Evolutionary conservation across 2,888 invertebrate species (phyloP), one percentile per base, ranked within the genome.

Genomic region (Chrysodeixis includens): DNA sequence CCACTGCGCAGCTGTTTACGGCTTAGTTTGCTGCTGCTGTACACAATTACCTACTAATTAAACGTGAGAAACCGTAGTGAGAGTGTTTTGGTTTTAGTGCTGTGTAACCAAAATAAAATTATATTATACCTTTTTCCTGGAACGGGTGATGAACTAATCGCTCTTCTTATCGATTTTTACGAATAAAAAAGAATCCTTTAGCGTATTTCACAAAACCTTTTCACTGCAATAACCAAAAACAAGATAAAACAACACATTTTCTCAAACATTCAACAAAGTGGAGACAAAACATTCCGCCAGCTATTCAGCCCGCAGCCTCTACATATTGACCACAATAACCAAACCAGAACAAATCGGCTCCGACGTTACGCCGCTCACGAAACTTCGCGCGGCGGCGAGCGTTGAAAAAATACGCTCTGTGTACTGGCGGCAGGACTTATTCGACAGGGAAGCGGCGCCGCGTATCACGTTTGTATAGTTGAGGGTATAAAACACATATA

Each of bases 281-380:
- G 3, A n/a, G 40, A 40, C 40, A 40, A 40, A 4, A n/a, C n/a
- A n/a, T 40, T 40, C 35, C 14, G n/a, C 5, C n/a, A 35, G n/a
- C 40, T 40, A 40, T 40, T 40, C 40, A n/a, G 6, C 40, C 40
- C 40, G n/a, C n/a, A 40, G 40, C 14, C 40, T 35, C 14, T 40
- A n/a, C 40, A 40, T 40, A 40, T 40, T 40, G 40, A 40, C n/a
- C 40, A 40, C 40, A 40, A 40, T 40, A n/a, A n/a, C 40, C 40
- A n/a, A n/a, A 40, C n/a, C n/a, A 5, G n/a, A 40, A 40, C 40
- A 40, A 40, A 40, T 40, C 40, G n/a, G n/a, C 14, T 40, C 40
- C 40, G 6, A 40, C 6, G 40, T 40, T n/a, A 40, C 40, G 40
- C 40, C 40, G n/a, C 40, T n/a, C n/a, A n/a, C 35, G 35, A 14